Evolutionary conservation across 2,888 invertebrate species (phyloP), one percentile per base, ranked within the genome.

Genomic region (Cheilosia variabilis): DNA sequence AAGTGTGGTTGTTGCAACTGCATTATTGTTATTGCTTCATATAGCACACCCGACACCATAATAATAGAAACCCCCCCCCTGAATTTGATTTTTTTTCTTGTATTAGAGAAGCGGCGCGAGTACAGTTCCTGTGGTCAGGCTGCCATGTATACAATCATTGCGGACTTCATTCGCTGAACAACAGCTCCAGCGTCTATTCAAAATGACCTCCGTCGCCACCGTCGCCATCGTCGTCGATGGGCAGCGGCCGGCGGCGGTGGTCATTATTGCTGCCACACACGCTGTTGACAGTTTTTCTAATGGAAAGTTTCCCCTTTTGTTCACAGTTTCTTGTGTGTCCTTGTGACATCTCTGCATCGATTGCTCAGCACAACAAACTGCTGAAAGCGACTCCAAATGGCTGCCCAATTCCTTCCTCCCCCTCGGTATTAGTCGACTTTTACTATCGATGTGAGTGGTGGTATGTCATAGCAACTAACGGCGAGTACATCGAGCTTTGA

Each of bases 41-140:
- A 37, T 37, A 27, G 19, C 31, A 47, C 63, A 57, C 72, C 50
- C 55, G 68, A 41, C 69, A 63, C 66, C 43, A 62, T 65, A 45
- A 69, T 73, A 73, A 57, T 57, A 52, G 83, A 37, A 60, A 53
- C 13, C 15, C 47, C 47, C 47, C 15, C 10, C 37, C 41, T 31
- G 27, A 10, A 53, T 47, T 22, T 37, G 22, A 47, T 27, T 50
- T 41, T 31, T 24, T 50, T 19, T 17, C 47, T n/a, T 63, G 47
- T 55, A 43, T 69, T 76, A 62, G 80, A 71, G 62, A 17, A 60
- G 66, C 24, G 31, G 9, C 31, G 31, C 31, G 53, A 68, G 57
- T 63, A 76, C 77, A 81, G 77, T 81, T 86, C 86, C 86, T 81
- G 86, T 81, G 81, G 81, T 72, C 57, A 63, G 63, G 71, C 63